Percentiles rank a stretch among this genome's conserved stretches.
Conservation (phyloP, 2,113 vertebrate genomes). For the Daboia siamensis region DNA sequence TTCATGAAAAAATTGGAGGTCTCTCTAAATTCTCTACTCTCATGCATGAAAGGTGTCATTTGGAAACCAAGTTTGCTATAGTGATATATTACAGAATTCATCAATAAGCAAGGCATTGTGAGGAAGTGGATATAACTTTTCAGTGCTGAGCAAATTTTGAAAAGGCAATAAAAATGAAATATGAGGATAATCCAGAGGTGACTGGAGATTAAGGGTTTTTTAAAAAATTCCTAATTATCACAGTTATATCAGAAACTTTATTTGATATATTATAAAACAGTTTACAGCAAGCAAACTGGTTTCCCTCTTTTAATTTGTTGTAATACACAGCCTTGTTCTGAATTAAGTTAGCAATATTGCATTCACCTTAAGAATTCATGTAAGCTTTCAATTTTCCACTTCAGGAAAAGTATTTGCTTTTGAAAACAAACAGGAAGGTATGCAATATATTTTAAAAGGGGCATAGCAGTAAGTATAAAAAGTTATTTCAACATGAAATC, state of each 20-base stretch:
- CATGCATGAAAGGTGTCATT: neutral
- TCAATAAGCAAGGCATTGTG: neutral
- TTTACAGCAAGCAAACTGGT: slow-evolving; percentile 28
- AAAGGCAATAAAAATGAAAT: slow-evolving; percentile 23
- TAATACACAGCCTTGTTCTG: slow-evolving; percentile 15
- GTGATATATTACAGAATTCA: neutral
- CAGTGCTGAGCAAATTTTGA: neutral
- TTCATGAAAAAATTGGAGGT: neutral
- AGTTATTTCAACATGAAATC: slow-evolving; percentile 62
- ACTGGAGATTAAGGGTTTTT: slow-evolving; percentile 30
- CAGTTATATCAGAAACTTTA: slow-evolving; percentile 8
- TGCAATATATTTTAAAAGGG: slow-evolving; percentile 70
- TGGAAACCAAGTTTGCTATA: neutral
- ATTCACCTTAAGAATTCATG: slow-evolving; percentile 51
- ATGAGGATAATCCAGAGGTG: slow-evolving; percentile 34
- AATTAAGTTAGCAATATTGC: slow-evolving; percentile 52
- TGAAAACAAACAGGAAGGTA: slow-evolving; percentile 55
- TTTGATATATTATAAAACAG: neutral
- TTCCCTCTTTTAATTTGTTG: slow-evolving; percentile 32
- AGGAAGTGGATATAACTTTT: neutral
- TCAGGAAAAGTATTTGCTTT: slow-evolving; percentile 47
- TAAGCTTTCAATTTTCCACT: slow-evolving; percentile 65
- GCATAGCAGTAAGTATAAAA: slow-evolving; percentile 62
- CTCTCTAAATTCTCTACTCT: neutral
- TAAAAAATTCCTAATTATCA: slow-evolving; percentile 25